Evolutionary conservation across 2,797 vertebrate genomes (phyloP).

Genomic region (Amazona ochrocephala): DNA sequence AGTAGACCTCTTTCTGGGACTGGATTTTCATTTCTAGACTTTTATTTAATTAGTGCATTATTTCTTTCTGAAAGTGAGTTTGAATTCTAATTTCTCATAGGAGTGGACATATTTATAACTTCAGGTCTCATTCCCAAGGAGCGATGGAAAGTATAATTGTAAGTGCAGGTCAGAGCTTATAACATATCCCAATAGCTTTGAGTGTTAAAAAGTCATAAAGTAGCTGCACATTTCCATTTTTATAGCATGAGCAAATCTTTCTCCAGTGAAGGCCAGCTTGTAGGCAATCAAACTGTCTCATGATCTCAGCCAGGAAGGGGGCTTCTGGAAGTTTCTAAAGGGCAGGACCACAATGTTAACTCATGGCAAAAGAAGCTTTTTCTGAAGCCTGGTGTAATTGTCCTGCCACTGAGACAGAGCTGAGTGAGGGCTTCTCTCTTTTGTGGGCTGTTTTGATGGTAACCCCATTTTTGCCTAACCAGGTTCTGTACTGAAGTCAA

Average conservation of each 20-base stretch:
- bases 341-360: neutral
- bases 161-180: constrained; percentile 42
- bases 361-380: neutral
- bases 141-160: constrained; percentile 17
- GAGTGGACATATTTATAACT: constrained; percentile 30
- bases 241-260: constrained; percentile 34
- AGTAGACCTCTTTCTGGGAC: neutral
- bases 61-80: constrained; percentile 27
- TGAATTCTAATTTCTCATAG: constrained; percentile 21
- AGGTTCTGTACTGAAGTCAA: neutral
- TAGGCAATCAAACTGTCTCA: constrained; percentile 4
- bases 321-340: constrained; percentile 25
- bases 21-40: neutral
- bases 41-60: constrained; percentile 30
- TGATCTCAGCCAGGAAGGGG: neutral
- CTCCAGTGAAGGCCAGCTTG: neutral
- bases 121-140: neutral
- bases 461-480: neutral
- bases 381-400: neutral
- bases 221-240: constrained; percentile 60
- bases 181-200: constrained; percentile 10
- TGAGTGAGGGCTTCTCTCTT: neutral
- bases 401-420: neutral
- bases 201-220: constrained; percentile 49
- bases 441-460: neutral